Conservation (phyloP, 2,888 invertebrate species). For the Drosophila helvetica region DNA sequence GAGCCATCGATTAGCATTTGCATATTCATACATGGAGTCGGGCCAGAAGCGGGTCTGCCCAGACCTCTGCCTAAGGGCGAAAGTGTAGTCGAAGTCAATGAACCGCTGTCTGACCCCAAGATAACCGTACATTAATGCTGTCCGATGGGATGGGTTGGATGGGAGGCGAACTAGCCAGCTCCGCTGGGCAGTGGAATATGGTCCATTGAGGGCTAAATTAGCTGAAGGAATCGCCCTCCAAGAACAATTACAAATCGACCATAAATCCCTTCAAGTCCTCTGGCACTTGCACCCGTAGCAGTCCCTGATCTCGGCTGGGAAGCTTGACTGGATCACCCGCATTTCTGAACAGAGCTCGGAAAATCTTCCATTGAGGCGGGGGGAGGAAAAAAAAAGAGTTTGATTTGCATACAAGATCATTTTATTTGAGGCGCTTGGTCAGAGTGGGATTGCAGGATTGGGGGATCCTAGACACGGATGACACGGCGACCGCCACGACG, state of each 20-base stretch:
- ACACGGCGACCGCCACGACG: conserved; percentile 39
- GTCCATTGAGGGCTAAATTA: too few relatives aligned
- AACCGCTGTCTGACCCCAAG: conserved; percentile 36
- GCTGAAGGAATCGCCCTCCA: too few relatives aligned
- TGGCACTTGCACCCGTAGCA: too few relatives aligned
- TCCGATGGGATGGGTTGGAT: too few relatives aligned
- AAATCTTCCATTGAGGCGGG: not conserved
- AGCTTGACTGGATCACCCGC: too few relatives aligned
- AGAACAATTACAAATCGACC: too few relatives aligned
- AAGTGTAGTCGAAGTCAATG: conserved; percentile 68
- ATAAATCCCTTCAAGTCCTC: too few relatives aligned
- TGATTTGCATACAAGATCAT: conserved; percentile 28
- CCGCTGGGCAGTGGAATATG: too few relatives aligned
- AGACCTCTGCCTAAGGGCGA: conserved; percentile 58
- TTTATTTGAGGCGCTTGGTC: conserved; percentile 50
- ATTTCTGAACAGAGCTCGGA: too few relatives aligned
- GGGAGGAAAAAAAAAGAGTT: not conserved
- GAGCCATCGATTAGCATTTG: conserved; percentile 54
- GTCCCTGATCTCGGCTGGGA: too few relatives aligned
- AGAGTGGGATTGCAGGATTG: not conserved
- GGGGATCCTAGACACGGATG: not conserved
- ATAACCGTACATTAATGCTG: not conserved
- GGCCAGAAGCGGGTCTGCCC: not conserved
- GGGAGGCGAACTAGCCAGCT: too few relatives aligned
- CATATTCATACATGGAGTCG: conserved; percentile 57